These are phyloP conservation scores for Tetrao urogallus DNA, from an alignment of 2,113 vertebrate genomes.

Conservation along the genomic window DNA sequence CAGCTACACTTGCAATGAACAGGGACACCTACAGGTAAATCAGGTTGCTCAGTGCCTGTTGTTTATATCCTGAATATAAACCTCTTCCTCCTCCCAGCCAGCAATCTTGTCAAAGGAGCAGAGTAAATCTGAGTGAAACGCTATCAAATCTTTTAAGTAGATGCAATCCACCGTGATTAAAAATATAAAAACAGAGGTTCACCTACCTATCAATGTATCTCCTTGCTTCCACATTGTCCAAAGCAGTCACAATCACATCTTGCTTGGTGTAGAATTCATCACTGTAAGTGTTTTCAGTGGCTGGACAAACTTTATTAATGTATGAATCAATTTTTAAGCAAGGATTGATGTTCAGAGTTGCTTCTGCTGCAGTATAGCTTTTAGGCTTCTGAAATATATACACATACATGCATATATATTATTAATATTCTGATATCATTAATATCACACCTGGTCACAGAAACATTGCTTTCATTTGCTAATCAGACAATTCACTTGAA, in stretches of 20 bases:
- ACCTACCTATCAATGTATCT: constrained; percentile 96
- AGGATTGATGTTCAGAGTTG: constrained; percentile 90
- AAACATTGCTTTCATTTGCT: background rate
- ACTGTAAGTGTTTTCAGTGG: constrained; percentile 89
- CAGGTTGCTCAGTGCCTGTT: no score
- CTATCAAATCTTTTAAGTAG: background rate
- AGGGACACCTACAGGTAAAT: no score
- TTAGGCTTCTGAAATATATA: constrained; percentile 89
- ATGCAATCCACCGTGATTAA: background rate
- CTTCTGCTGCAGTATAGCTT: constrained; percentile 92
- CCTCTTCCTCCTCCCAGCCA: background rate
- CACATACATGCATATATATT: background rate
- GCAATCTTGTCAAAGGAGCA: background rate
- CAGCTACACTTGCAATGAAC: no score
- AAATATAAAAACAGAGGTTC: background rate
- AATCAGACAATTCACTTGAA: background rate
- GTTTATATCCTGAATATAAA: background rate
- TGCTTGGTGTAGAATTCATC: constrained; percentile 90
- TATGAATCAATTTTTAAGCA: constrained; percentile 91
- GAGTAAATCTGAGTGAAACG: background rate
- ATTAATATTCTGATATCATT: background rate
- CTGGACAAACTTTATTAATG: constrained; percentile 94
- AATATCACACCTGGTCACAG: background rate
- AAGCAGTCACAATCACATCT: constrained; percentile 90
- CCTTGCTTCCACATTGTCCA: constrained; percentile 97